Evolutionary conservation across 2,888 invertebrate genomes (phyloP), one percentile per base, ranked within the genome.

Genomic region (Yponomeuta sedellus): DNA sequence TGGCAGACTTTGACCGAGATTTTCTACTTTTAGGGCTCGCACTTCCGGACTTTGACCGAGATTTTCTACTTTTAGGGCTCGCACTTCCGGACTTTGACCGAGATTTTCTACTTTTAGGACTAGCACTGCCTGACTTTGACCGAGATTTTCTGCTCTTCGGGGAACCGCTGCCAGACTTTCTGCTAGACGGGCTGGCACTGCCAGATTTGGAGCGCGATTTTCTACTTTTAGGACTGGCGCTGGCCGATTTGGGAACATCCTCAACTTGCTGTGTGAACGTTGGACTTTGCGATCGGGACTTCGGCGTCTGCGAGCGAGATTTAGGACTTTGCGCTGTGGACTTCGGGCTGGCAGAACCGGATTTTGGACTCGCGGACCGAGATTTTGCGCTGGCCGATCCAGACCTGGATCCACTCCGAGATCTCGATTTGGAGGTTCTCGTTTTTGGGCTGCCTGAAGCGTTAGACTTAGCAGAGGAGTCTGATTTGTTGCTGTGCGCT

Each of bases 401-500:
- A 65, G 72, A 75, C 68, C 71, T 74, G 58, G 83, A 69, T 69
- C 84, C 85, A 73, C 86, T 86, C 64, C 73, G 67, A 44, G 82
- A 81, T 59, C 86, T 78, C 4, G 92, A 92, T 19, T 85, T 79
- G 4, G 85, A 85, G 11, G 76, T 74, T 72, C 83, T 80, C 11
- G 71, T 69, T 72, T 84, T 83, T 0, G 83, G 85, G 65, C 85
- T 88, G 22, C 83, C 86, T 1, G 92, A 92, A 57, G 80, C 85
- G 61, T 82, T 82, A 1, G 92, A 91, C 68, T 84, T 86, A 5
- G 85, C 83, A 5, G 87, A 86, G 22, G 90, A 88, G 10, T 85
- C 87, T 12, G 92, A 92, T 72, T 89, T 91, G 67, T 85, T 81
- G 67, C 92, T 92, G 5, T 78, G 84, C 25, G 83, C 83, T 10